A percentile compares a stretch with the other conserved stretches of the same genome.
Conservation (phyloP, 2,888 invertebrate species). For the Drosophila acutilabella region DNA sequence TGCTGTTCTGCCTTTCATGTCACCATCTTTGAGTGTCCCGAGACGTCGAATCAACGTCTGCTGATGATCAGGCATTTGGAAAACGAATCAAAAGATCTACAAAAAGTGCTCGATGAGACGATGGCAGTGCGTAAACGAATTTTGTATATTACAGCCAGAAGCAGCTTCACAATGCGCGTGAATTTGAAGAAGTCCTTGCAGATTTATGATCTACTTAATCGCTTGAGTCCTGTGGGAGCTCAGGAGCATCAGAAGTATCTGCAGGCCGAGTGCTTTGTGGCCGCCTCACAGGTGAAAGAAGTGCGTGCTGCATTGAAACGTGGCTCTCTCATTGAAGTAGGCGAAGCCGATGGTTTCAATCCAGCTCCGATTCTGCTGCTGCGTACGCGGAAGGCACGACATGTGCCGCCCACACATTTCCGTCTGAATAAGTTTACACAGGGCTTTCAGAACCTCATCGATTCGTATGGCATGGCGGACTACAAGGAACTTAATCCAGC, state of each 20-base stretch:
- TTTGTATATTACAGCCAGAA: slow-evolving; percentile 81
- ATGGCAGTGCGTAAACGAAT: slow-evolving; percentile 91
- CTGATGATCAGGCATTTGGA: slow-evolving; percentile 91
- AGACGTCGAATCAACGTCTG: slow-evolving; percentile 89
- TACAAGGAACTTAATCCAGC: slow-evolving; percentile 97
- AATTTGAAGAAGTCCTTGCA: slow-evolving; percentile 94
- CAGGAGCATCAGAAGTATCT: slow-evolving; percentile 88
- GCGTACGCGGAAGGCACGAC: slow-evolving; percentile 5
- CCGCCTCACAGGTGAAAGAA: slow-evolving; percentile 88
- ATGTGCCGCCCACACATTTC: slow-evolving; percentile 91
- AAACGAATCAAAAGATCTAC: slow-evolving; percentile 91
- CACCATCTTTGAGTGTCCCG: slow-evolving; percentile 93
- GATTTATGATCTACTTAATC: slow-evolving; percentile 95
- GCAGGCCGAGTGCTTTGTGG: slow-evolving; percentile 96
- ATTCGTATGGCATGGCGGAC: slow-evolving; percentile 96
- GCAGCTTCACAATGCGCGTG: slow-evolving; percentile 89
- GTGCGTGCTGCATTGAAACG: slow-evolving; percentile 91
- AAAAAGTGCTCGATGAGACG: slow-evolving; percentile 90
- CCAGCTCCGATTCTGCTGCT: slow-evolving; percentile 91
- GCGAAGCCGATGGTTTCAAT: slow-evolving; percentile 5
- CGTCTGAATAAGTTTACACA: slow-evolving; percentile 95
- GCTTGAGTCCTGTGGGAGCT: slow-evolving; percentile 93
- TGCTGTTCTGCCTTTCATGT: slow-evolving; percentile 94
- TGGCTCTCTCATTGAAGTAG: slow-evolving; percentile 35
- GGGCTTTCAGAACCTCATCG: slow-evolving; percentile 93